Evolutionary conservation across 2,797 vertebrate genomes (phyloP).

Genomic region (Hyperoplus lanceolatus): DNA sequence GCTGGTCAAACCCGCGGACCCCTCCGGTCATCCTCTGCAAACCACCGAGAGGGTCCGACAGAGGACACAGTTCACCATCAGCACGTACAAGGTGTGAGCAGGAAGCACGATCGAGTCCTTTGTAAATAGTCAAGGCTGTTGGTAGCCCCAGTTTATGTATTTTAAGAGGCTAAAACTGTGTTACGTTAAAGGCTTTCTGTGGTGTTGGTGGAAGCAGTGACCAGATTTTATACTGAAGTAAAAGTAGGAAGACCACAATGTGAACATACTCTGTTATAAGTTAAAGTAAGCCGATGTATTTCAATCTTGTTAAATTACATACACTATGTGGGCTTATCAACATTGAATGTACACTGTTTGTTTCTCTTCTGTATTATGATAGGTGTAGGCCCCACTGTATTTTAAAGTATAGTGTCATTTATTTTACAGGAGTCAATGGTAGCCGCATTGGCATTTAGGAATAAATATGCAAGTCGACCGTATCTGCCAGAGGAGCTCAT

Average conservation of each 20-base stretch:
- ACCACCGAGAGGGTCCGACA: constrained; percentile 80
- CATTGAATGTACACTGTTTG: background rate
- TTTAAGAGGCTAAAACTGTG: background rate
- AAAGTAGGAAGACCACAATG: background rate
- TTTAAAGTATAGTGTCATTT: constrained; percentile 13
- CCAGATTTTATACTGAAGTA: background rate
- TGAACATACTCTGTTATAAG: too few species aligned
- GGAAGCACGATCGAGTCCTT: background rate
- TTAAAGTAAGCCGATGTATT: too few species aligned
- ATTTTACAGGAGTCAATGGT: constrained; percentile 82
- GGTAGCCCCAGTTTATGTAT: background rate
- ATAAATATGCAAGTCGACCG: constrained; percentile 85
- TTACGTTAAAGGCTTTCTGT: too few species aligned
- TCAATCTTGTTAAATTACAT: too few species aligned
- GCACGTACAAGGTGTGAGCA: constrained; percentile 84
- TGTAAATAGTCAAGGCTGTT: background rate
- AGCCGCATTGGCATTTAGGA: constrained; percentile 90
- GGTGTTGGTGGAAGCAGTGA: too few species aligned
- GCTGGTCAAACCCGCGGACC: constrained; percentile 75
- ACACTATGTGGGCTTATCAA: too few species aligned
- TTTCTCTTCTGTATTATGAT: background rate
- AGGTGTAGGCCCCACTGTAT: background rate
- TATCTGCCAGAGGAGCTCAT: constrained; percentile 89
- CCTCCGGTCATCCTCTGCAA: constrained; percentile 81
- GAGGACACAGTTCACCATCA: constrained; percentile 89